Percentiles rank a stretch among this genome's conserved stretches.
These are phyloP conservation scores for Xenopus borealis DNA, from an alignment of 2,113 vertebrate species.

Conservation along the genomic window DNA sequence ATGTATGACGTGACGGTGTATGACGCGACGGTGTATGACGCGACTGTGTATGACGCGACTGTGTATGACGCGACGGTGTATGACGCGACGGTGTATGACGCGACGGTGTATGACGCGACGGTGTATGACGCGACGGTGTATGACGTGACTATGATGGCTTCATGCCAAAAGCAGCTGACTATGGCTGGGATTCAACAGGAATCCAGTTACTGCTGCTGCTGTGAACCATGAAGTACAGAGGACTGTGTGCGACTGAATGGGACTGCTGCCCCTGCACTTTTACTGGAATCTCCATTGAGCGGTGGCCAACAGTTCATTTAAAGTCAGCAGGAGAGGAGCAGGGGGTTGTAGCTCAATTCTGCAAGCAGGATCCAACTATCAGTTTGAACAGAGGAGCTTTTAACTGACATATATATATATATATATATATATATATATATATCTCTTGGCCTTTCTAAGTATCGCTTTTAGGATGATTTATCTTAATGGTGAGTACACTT, in stretches of 20 bases:
- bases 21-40: too few species aligned
- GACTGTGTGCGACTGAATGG: slow-evolving; percentile 1
- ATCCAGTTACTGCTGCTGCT: slow-evolving; percentile 17
- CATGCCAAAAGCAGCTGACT: slow-evolving; percentile 31
- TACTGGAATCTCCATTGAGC: slow-evolving; percentile 10
- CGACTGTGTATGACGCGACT: neutral
- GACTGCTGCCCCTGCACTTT: slow-evolving; percentile 30
- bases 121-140: too few species aligned
- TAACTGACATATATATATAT: too few species aligned
- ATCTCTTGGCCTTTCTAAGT: neutral
- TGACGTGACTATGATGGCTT: neutral
- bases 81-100: too few species aligned
- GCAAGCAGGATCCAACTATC: neutral
- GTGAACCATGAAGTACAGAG: neutral
- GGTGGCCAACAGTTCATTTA: slow-evolving; percentile 4
- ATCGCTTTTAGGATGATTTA: slow-evolving; percentile 4
- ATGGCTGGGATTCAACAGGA: slow-evolving; percentile 22
- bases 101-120: too few species aligned
- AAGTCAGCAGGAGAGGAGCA: neutral
- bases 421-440: too few species aligned
- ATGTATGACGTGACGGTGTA: too few species aligned
- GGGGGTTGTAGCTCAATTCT: neutral
- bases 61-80: neutral
- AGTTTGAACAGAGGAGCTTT: too few species aligned
- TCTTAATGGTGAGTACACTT: slow-evolving; percentile 18